Base-by-base conservation (phyloP, 2,888 invertebrate species). In the Campoletis raptor region DNA sequence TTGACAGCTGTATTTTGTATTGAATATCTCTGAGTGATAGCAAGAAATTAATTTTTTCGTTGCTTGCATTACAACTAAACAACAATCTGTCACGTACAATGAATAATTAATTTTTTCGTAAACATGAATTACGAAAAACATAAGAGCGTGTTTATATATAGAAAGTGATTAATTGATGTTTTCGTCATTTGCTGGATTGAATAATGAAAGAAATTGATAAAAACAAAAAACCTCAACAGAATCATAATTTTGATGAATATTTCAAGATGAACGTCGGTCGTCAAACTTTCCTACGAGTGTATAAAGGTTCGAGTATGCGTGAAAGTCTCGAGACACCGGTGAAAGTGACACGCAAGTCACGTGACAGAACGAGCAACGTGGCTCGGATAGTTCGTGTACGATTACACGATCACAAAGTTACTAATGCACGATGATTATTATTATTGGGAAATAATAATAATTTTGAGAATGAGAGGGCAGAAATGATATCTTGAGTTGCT, bases 311-410 rank as follows among this genome's bases (percentile, higher is more conserved):
- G 40, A 36, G 48, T 24, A 67, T 18, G 74, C 69, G 84, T 84
- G 84, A 84, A 84, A 84, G 84, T 80, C 81, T 48, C 45, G 72
- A 66, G 76, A 76, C 15, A 64, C 80, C 61, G 80, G 84, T 85
- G 84, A 85, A 85, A 85, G 84, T 85, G 76, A 85, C 70, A 64
- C 76, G 80, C 48, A 37, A 80, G 76, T 85, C 84, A 85, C 80
- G 84, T 76, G 84, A 80, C 5, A 9, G n/a, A 66, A 73, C 30
- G 18, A 36, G 66, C 74, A 67, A 74, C 81, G 72, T 66, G 73
- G 81, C 64, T 54, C 37, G 42, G 57, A 21, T 40, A 42, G 52
- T 37, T 77, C 66, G 48, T 66, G n/a, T 66, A 21, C 66, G 52
- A 37, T 40, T 21, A 21, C n/a, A 18, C 70, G 30, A 21, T 5